Conservation (phyloP, 1,140 invertebrate species). For the Heterodera schachtii region DNA sequence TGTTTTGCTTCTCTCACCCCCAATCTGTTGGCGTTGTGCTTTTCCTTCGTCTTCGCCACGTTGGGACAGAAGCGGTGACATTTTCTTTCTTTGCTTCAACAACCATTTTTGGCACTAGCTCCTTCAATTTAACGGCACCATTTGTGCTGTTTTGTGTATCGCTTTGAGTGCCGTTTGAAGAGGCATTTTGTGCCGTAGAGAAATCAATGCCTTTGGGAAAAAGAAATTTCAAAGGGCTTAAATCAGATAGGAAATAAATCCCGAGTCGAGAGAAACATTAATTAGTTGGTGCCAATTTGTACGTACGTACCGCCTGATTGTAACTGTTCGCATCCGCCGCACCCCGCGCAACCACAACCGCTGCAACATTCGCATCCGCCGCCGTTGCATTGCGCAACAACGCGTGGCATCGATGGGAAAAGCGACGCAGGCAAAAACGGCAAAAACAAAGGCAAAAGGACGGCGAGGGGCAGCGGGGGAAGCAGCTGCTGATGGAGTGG, state of each 20-base stretch:
- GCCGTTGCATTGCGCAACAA: slow-evolving; percentile 11
- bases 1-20: neutral
- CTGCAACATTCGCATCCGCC: slow-evolving; percentile 1
- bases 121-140: neutral
- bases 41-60: neutral
- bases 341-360: neutral
- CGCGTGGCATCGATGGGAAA: neutral
- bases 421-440: neutral
- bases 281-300: neutral
- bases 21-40: neutral
- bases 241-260: neutral
- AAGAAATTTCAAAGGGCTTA: neutral
- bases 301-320: neutral
- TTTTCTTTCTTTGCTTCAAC: neutral
- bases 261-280: neutral
- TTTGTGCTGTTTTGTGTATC: slow-evolving; percentile 1
- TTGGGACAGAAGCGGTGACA: neutral
- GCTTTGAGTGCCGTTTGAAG: neutral
- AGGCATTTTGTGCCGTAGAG: neutral
- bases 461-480: neutral
- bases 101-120: neutral
- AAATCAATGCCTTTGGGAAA: neutral
- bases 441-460: neutral
- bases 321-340: slow-evolving; percentile 4
- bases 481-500: neutral